phyloP scores from a whole-genome alignment of 2,113 vertebrate genomes.

The Cyprinodon tularosa region DNA sequence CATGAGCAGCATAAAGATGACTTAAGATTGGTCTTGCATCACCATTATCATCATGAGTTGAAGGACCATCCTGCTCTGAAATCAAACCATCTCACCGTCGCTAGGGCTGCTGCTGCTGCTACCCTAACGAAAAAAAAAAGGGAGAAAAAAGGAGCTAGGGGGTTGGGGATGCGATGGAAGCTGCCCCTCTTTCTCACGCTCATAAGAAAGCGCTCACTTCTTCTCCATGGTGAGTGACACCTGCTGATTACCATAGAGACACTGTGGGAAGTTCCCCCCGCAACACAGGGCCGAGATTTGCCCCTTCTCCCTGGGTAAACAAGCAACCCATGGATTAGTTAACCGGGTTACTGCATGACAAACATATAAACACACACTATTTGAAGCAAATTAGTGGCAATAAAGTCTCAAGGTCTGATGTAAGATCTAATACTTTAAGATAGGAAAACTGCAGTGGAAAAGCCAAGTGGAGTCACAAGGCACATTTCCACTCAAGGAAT shows the following conservation, averaged over 20 bases:
- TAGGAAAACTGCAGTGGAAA: neutral
- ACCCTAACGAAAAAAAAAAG: conserved; percentile 62
- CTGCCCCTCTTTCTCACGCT: conserved; percentile 88
- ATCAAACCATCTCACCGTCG: conserved; percentile 65
- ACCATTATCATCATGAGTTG: conserved; percentile 81
- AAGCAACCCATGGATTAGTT: conserved; percentile 82
- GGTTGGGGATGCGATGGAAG: conserved; percentile 61
- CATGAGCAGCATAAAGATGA: conserved; percentile 74
- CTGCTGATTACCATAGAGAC: conserved; percentile 94
- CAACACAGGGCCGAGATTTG: conserved; percentile 75
- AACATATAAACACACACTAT: conserved; percentile 80
- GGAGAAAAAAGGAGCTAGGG: conserved; percentile 53
- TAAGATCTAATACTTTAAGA: conserved; percentile 31
- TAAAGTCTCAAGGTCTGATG: conserved; percentile 60
- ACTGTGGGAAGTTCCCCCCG: conserved; percentile 82
- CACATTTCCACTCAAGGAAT: too few relatives aligned
- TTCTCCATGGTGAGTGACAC: conserved; percentile 86
- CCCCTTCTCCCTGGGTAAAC: conserved; percentile 77
- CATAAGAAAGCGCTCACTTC: conserved; percentile 85
- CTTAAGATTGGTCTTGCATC: conserved; percentile 67
- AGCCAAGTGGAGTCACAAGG: conserved; percentile 4
- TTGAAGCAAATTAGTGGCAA: conserved; percentile 70
- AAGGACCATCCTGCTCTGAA: conserved; percentile 65
- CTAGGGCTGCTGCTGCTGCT: conserved; percentile 70
- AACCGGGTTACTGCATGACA: conserved; percentile 79